Conservation (phyloP, 2,797 vertebrate genomes). For the Chaunax sp. region DNA sequence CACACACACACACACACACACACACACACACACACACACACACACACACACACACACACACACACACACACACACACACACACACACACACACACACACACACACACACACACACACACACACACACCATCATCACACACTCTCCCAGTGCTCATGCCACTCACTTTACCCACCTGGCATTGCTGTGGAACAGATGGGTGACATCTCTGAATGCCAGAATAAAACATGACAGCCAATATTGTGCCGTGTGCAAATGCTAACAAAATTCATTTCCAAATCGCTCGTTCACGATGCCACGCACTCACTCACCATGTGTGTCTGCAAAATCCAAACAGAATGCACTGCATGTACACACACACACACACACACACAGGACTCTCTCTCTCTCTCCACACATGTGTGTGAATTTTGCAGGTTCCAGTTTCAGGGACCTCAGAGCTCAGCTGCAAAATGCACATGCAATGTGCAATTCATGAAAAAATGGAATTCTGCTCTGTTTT, state of each 20-base stretch:
- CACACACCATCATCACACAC: constrained; percentile 1
- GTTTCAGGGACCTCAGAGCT: no score
- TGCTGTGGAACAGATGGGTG: constrained; percentile 49
- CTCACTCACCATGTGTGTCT: constrained; percentile 13
- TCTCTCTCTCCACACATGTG: no score
- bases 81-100: background rate
- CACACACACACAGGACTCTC: no score
- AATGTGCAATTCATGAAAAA: no score
- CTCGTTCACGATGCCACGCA: constrained; percentile 27
- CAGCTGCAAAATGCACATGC: no score
- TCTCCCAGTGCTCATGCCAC: background rate
- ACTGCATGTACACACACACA: no score
- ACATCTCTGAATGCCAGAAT: constrained; percentile 36
- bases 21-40: background rate
- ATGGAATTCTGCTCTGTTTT: no score
- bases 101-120: background rate
- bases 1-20: background rate
- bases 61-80: background rate
- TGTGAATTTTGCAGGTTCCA: no score
- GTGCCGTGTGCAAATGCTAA: constrained; percentile 19
- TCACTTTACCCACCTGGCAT: constrained; percentile 37
- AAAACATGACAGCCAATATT: constrained; percentile 39
- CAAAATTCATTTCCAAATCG: constrained; percentile 28
- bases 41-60: background rate
- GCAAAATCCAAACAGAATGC: no score